Base-by-base conservation (phyloP, 1,140 invertebrate species). In the Nixonia krombeini region DNA sequence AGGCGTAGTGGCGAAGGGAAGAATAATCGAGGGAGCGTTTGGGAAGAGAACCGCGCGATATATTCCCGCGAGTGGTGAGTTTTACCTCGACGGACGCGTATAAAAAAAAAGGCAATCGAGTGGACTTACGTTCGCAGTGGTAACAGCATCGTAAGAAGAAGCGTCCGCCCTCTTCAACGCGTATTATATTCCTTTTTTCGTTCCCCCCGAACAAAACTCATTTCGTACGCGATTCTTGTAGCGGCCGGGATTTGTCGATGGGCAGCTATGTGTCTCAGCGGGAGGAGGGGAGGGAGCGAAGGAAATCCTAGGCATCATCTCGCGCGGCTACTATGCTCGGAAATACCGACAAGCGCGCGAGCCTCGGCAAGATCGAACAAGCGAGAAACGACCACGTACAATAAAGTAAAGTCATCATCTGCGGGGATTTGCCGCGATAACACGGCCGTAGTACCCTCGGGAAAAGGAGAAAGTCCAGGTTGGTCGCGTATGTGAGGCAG, bases 401-500 rank as follows among this genome's bases (percentile, higher is more conserved):
- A 85, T 85, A 85, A 85, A 82, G 75, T 77, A 84, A 84, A 83
- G 82, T 83, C 83, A 84, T 84, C 83, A 84, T 84, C 83, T 75
- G 72, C 77, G 76, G 79, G 82, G 84, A 83, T 84, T 85, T 84
- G 70, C 57, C 55, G 75, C 78, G 82, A 85, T 85, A 84, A 84
- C 82, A 72, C 65, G 63, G 28, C 62, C 56, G 70, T 70, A 72
- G 45, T 80, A n/a, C 73, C 75, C 74, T 65, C 46, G 70, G 55
- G 70, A 71, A 68, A 70, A 68, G 26, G 57, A 58, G 59, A 67
- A 57, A 68, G 52, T 56, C 61, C 64, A 50, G 35, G 55, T 50
- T 42, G 35, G 55, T 50, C 41, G 47, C 31, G 16, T 17, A n/a
- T 29, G 25, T 17, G 28, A 28, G 38, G 45, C 52, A 55, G 45